Conservation (phyloP, 2,888 invertebrate genomes). For the Bellardia bayeri region DNA sequence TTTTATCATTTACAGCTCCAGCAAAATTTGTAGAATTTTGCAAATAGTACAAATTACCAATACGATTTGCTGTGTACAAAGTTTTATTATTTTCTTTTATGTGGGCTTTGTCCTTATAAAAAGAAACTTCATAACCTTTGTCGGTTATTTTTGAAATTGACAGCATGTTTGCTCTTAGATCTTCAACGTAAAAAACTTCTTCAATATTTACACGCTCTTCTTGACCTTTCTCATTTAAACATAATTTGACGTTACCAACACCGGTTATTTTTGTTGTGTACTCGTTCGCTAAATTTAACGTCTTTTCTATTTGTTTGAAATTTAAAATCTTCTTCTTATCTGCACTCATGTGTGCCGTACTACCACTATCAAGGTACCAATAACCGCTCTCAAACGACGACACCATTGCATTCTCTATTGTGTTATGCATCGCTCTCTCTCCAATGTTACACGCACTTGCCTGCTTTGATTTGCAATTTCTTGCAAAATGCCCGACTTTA, state of each 20-base stretch:
- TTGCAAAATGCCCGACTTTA: not conserved
- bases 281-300: too few species aligned
- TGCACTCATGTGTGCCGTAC: not conserved
- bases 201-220: too few species aligned
- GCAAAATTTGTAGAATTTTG: not conserved
- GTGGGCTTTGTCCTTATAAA: not conserved
- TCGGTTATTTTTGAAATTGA: too few species aligned
- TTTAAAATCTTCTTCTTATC: not conserved
- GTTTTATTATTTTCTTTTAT: not conserved
- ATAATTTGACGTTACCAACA: too few species aligned
- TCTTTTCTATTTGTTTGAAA: not conserved
- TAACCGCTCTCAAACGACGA: not conserved
- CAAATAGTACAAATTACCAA: not conserved
- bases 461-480: conserved; percentile 22
- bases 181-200: not conserved
- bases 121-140: too few species aligned
- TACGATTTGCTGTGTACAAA: not conserved
- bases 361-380: too few species aligned
- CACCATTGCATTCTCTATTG: not conserved
- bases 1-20: too few species aligned
- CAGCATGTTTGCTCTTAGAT: not conserved
- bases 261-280: too few species aligned
- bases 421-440: too few species aligned
- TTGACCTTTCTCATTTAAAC: too few species aligned
- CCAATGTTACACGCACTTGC: too few species aligned